A percentile compares a stretch with the other conserved stretches of the same genome.
These are phyloP conservation scores for Cryptotermes secundus DNA, from an alignment of 1,140 invertebrate species.

Conservation along the genomic window DNA sequence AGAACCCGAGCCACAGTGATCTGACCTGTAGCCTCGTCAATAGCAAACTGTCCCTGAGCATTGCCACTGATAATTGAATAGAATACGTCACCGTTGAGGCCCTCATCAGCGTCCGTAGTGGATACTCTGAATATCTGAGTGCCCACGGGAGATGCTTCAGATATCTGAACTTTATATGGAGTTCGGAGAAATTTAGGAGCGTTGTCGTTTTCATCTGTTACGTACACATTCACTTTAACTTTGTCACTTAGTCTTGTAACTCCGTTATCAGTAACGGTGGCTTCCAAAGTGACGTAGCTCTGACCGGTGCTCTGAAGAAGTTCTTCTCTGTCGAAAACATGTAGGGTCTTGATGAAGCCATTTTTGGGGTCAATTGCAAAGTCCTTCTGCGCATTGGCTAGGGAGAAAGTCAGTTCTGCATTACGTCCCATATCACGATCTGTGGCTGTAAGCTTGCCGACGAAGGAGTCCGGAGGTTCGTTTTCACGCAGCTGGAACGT, in stretches of 20 bases:
- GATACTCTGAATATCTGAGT: constrained; percentile 81
- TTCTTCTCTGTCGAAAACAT: constrained; percentile 83
- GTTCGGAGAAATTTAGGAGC: constrained; percentile 77
- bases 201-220: constrained; percentile 93
- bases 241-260: constrained; percentile 74
- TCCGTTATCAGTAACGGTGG: constrained; percentile 86
- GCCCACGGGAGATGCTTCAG: constrained; percentile 74
- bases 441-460: constrained; percentile 84
- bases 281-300: constrained; percentile 78
- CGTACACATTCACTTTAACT: constrained; percentile 84
- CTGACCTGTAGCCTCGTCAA: constrained; percentile 87
- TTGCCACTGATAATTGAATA: constrained; percentile 82
- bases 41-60: constrained; percentile 73
- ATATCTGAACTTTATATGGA: constrained; percentile 82
- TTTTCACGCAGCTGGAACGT: constrained; percentile 86
- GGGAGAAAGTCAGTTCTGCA: constrained; percentile 85
- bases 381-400: constrained; percentile 74
- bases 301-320: constrained; percentile 72
- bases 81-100: constrained; percentile 85
- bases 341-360: constrained; percentile 85
- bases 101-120: constrained; percentile 86
- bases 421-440: constrained; percentile 90
- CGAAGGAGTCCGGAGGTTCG: constrained; percentile 82
- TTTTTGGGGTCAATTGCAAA: constrained; percentile 88
- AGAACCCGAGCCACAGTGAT: constrained; percentile 71